phyloP scores from a whole-genome alignment of 2,797 vertebrate genomes.

The Carcharodon carcharias region DNA sequence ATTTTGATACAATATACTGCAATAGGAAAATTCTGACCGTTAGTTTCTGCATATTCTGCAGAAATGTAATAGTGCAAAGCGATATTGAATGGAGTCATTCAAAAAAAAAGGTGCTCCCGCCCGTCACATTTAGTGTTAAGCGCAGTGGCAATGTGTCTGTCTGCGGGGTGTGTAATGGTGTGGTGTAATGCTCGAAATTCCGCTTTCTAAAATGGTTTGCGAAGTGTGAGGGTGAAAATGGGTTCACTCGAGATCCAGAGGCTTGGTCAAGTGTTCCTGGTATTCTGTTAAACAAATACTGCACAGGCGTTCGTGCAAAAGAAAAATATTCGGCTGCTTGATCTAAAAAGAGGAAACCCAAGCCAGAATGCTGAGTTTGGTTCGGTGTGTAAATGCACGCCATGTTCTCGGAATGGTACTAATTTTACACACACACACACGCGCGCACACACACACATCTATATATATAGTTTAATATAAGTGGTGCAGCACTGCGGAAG shows the following conservation, averaged over 20 bases:
- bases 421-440: not conserved
- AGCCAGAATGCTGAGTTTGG: not conserved
- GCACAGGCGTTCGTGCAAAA: constrained; percentile 18
- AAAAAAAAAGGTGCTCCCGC: not conserved
- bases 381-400: not conserved
- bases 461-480: not conserved
- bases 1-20: not conserved
- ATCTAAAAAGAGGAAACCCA: not conserved
- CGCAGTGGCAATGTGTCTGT: not conserved
- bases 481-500: not conserved
- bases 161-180: constrained; percentile 54
- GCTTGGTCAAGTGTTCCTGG: constrained; percentile 73
- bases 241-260: constrained; percentile 70
- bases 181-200: constrained; percentile 73
- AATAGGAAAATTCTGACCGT: not conserved
- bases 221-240: constrained; percentile 78
- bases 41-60: constrained; percentile 22
- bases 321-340: not conserved
- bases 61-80: not conserved
- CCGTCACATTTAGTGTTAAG: not conserved
- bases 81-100: constrained; percentile 10
- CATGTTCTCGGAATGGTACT: not conserved
- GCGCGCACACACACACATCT: too few species aligned
- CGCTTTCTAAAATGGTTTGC: constrained; percentile 72
- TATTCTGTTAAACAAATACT: constrained; percentile 58